Evolutionary conservation across 2,797 vertebrate species (phyloP), one percentile per base, ranked within the genome.

Genomic region (Holocentrus rufus): DNA sequence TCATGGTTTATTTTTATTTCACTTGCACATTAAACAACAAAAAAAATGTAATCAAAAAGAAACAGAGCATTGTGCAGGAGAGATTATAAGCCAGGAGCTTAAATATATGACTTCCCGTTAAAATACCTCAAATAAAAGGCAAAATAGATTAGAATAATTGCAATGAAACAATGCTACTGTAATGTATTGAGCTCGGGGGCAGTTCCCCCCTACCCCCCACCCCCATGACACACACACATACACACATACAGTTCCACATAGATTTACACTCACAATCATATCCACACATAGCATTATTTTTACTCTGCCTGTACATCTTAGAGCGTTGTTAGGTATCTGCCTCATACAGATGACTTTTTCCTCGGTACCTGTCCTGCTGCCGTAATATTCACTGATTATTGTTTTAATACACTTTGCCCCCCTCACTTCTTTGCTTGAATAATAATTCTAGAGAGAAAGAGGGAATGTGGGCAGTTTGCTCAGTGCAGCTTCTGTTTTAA

Each of bases 11-110:
- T 36, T 2, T 3, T 69, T 72, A 30, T 58, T 91, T 85, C 47
- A 86, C 82, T 85, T 84, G 54, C 72, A 80, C 62, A 70, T 84
- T 86, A 83, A 85, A 70, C 58, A 68, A 74, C 54, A 49, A 67
- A 60, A 47, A 72, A 30, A 31, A 56, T 13, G 46, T 31, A 18
- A 77, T 77, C 54, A 76, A 73, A 82, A 65, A 60, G 44, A 77
- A 79, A 77, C 54, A 60, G 55, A 44, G 22, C 58, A 44, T 44
- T 69, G 62, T 72, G 70, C 5, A 22, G 31, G 55, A 69, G 55
- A 68, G 47, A 39, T 65, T 54, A 34, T 52, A 46, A 74, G 57
- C 46, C 55, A 67, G 36, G n/a, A 74, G 66, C 64, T 53, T 64
- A 53, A 54, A 82, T 75, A 80, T 49, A 49, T 13, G 25, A 59